A percentile compares a stretch with the other conserved stretches of the same genome.
phyloP scores from a whole-genome alignment of 2,888 invertebrate species.

The Archips xylosteana region DNA sequence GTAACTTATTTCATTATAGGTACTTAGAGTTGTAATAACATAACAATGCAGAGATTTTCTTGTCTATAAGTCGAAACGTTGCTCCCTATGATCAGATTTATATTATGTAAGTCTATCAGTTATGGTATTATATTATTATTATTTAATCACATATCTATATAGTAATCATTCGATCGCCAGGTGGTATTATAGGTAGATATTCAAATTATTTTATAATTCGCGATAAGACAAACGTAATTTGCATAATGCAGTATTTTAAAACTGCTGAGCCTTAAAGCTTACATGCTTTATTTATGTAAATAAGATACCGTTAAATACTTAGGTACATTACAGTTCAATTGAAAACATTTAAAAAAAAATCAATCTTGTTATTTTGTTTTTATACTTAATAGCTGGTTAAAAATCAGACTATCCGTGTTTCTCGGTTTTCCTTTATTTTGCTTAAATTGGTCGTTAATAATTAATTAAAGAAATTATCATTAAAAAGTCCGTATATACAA shows the following conservation, averaged over 20 bases:
- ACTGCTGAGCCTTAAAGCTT: neutral
- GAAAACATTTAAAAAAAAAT: no score
- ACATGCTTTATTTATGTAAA: neutral
- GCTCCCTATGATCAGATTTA: neutral
- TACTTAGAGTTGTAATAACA: no score
- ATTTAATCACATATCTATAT: neutral
- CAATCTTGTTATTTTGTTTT: no score
- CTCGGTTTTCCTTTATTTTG: no score
- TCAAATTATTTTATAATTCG: conserved; percentile 4
- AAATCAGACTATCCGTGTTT: no score
- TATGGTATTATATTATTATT: neutral
- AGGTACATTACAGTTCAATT: neutral
- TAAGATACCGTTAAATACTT: no score
- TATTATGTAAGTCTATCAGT: neutral
- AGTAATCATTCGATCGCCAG: neutral
- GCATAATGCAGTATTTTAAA: neutral
- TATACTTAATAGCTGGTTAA: no score
- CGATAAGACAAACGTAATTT: neutral
- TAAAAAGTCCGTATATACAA: no score
- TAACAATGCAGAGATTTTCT: no score
- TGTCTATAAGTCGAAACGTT: neutral
- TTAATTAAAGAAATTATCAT: no score
- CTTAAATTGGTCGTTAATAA: no score
- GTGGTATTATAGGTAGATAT: neutral
- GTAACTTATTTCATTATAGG: no score